Percentiles rank a stretch among this genome's conserved stretches.
Conservation (phyloP, 1,140 invertebrate species). For the Drosophila sucinea region DNA sequence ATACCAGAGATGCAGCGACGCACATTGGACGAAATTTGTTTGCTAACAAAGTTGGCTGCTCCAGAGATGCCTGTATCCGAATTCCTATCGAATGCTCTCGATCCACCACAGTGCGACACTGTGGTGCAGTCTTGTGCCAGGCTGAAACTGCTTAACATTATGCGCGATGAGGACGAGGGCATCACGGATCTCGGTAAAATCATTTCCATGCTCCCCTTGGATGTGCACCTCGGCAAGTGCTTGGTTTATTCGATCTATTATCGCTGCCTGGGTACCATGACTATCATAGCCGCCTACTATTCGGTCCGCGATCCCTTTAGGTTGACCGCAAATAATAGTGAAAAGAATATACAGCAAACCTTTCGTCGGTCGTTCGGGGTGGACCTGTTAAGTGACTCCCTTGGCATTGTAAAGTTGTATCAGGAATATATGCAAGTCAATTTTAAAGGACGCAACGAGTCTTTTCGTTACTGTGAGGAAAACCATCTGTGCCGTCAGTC, state of each 20-base stretch:
- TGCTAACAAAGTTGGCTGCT: slow-evolving; percentile 93
- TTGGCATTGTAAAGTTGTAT: slow-evolving; percentile 87
- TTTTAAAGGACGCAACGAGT: not conserved
- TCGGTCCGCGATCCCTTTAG: slow-evolving; percentile 94
- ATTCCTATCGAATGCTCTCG: slow-evolving; percentile 85
- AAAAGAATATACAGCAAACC: slow-evolving; percentile 87
- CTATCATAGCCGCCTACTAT: slow-evolving; percentile 95
- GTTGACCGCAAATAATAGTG: slow-evolving; percentile 84
- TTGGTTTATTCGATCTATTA: slow-evolving; percentile 94
- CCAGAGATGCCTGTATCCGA: slow-evolving; percentile 80
- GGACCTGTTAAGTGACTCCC: slow-evolving; percentile 94
- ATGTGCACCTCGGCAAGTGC: slow-evolving; percentile 90
- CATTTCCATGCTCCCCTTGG: slow-evolving; percentile 67
- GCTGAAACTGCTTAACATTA: slow-evolving; percentile 92
- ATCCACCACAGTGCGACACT: slow-evolving; percentile 92
- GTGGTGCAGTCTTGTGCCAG: slow-evolving; percentile 85
- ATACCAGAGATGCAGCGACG: slow-evolving; percentile 91
- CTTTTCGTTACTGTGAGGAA: slow-evolving; percentile 41
- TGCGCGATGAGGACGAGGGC: slow-evolving; percentile 90
- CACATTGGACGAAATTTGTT: slow-evolving; percentile 93
- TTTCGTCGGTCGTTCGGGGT: slow-evolving; percentile 78
- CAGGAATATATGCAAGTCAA: slow-evolving; percentile 26
- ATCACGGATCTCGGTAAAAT: slow-evolving; percentile 91
- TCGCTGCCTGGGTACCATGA: slow-evolving; percentile 96
- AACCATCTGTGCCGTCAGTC: slow-evolving; percentile 48